These are phyloP conservation scores for Octopus sinensis DNA, from an alignment of 1,140 invertebrate species.

Conservation along the genomic window DNA sequence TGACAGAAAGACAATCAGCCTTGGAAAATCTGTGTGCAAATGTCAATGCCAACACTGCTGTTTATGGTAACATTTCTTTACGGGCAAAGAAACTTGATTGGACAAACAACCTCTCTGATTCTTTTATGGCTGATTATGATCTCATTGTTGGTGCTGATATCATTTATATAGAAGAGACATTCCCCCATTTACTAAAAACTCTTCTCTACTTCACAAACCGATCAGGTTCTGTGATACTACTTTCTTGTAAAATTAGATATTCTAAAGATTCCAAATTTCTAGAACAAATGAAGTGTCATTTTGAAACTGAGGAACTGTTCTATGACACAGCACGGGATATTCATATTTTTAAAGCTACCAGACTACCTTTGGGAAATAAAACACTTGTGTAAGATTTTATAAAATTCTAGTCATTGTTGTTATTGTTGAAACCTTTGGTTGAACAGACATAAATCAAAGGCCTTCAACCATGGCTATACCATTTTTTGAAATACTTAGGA, in stretches of 20 bases:
- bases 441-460: too few relatives aligned
- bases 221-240: constrained; percentile 34
- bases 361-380: too few relatives aligned
- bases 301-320: constrained; percentile 38
- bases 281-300: constrained; percentile 37
- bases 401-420: too few relatives aligned
- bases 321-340: constrained; percentile 42
- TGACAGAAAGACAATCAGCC: constrained; percentile 47
- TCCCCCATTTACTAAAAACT: constrained; percentile 46
- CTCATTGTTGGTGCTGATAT: constrained; percentile 54
- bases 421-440: too few relatives aligned
- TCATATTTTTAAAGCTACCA: constrained; percentile 34
- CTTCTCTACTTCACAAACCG: constrained; percentile 36
- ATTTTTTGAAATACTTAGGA: too few relatives aligned
- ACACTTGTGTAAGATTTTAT: too few relatives aligned
- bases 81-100: constrained; percentile 43
- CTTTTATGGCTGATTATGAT: constrained; percentile 37
- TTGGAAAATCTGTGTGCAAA: constrained; percentile 34
- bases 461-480: too few relatives aligned
- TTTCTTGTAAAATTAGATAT: constrained; percentile 53
- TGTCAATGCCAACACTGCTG: constrained; percentile 35
- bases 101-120: constrained; percentile 34
- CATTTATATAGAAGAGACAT: constrained; percentile 54
- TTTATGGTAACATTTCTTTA: constrained; percentile 18
- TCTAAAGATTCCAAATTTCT: constrained; percentile 49